Evolutionary conservation across 2,113 vertebrate species (phyloP).

Genomic region (Vicugna pacos): DNA sequence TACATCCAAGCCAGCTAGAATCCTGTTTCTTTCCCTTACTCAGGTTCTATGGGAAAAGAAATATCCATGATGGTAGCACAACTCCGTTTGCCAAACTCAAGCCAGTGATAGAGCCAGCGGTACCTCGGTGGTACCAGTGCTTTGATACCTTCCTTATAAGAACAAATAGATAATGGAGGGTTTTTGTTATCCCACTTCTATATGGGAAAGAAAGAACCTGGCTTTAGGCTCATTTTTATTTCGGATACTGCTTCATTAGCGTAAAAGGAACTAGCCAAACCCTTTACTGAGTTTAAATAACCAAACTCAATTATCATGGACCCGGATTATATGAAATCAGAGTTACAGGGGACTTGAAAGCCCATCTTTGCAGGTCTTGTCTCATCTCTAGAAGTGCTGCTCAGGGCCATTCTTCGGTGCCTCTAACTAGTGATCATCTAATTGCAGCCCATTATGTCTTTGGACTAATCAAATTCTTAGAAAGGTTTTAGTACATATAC

Average conservation of each 20-base stretch:
- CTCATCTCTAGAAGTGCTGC: constrained; percentile 6
- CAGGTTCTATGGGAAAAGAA: neutral
- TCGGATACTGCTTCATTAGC: neutral
- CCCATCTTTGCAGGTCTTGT: neutral
- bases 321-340: neutral
- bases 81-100: neutral
- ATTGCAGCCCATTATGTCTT: neutral
- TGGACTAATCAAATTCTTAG: neutral
- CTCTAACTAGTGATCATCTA: neutral
- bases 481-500: neutral
- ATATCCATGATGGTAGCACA: neutral
- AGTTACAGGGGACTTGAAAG: neutral
- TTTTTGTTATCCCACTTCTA: neutral
- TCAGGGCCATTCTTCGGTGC: neutral
- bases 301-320: neutral
- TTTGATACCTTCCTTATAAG: neutral
- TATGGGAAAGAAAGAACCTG: neutral
- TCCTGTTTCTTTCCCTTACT: neutral
- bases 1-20: neutral
- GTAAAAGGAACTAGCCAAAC: neutral
- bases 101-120: neutral
- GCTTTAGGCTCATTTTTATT: neutral
- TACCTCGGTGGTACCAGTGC: neutral
- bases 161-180: neutral
- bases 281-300: neutral